Evolutionary conservation across 2,797 vertebrate genomes (phyloP), one percentile per base, ranked within the genome.

Genomic region (Mormyrops boulengeri): DNA sequence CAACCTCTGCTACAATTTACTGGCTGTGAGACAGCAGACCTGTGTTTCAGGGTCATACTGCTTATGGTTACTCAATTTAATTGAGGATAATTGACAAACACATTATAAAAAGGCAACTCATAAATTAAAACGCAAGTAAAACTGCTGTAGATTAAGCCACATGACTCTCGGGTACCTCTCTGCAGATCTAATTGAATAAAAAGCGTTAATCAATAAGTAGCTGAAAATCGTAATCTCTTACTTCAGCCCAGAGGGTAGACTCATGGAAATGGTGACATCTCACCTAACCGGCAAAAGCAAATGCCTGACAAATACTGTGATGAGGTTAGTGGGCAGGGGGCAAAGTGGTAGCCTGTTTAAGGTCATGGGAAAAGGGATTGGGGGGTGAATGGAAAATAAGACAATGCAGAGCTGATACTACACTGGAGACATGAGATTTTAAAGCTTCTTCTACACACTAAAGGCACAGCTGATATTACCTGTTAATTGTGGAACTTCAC

Each of bases 151-250:
- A 88, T 88, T 47, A n/a, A 52, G 7, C 38, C 85, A 44, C 87
- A 82, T 87, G 62, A 85, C 85, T 90, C 41, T 34, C 69, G 49
- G 69, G 86, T 50, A 82, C 11, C 82, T 6, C 82, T 22, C 66
- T 44, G 34, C 60, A 26, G 88, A 90, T 41, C 80, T 87, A 90
- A 90, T 86, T 88, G 82, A 90, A 88, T 89, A 49, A 86, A 55
- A 77, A 57, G 82, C 38, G 44, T 69, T 60, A 90, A 86, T 90
- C 90, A n/a, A 89, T 90, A 90, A 73, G 88, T 86, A 19, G 88
- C 88, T 90, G 88, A 66, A 90, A 88, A 90, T 53, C 73, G 77
- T 66, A 88, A 85, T 55, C 89, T 66, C 44, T 85, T 34, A 38
- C 80, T 55, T 55, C 19, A 86, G 47, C 88, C 66, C 82, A 3